phyloP scores from a whole-genome alignment of 2,888 invertebrate species.

The Bibio marci region DNA sequence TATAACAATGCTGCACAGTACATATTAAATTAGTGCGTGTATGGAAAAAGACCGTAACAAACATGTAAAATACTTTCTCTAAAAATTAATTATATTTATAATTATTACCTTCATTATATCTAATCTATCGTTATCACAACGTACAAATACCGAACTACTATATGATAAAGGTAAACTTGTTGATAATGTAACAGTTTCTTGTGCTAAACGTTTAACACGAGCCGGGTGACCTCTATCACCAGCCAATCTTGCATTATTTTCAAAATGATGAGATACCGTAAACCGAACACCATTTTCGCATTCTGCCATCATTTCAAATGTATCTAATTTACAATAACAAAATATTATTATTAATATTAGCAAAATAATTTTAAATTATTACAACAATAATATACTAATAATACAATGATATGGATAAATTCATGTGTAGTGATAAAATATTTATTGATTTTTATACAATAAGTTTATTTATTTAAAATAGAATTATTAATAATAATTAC shows the following conservation, averaged over 20 bases:
- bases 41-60: too few species aligned
- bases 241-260: slow-evolving; percentile 68
- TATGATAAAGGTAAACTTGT: slow-evolving; percentile 83
- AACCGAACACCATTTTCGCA: slow-evolving; percentile 60
- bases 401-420: too few species aligned
- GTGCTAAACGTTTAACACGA: slow-evolving; percentile 79
- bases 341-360: background rate
- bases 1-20: too few species aligned
- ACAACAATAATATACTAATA: too few species aligned
- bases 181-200: slow-evolving; percentile 86
- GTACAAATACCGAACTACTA: slow-evolving; percentile 87
- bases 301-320: slow-evolving; percentile 83
- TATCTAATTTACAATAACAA: slow-evolving; percentile 38
- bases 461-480: too few species aligned
- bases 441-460: background rate
- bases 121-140: slow-evolving; percentile 83
- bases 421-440: background rate
- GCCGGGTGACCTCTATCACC: slow-evolving; percentile 75
- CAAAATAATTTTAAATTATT: too few species aligned
- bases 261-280: slow-evolving; percentile 78
- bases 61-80: too few species aligned
- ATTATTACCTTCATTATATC: slow-evolving; percentile 81
- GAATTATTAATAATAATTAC: slow-evolving; percentile 34
- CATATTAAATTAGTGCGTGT: too few species aligned
- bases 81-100: too few species aligned